These are phyloP conservation scores for Ariolimax columbianus DNA, from an alignment of 2,888 invertebrate genomes.

Conservation along the genomic window DNA sequence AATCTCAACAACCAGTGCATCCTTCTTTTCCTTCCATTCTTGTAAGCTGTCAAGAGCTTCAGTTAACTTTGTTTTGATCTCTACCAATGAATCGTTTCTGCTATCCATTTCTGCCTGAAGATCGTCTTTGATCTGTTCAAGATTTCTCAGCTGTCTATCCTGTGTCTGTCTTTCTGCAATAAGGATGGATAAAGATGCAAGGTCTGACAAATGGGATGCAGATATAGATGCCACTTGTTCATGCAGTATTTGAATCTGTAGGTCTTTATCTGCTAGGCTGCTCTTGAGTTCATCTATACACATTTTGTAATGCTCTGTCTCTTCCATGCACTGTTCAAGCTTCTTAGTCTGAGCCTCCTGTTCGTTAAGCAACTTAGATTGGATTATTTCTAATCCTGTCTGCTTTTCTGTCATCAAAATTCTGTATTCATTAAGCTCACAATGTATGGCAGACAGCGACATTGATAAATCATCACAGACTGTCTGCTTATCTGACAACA, in stretches of 20 bases:
- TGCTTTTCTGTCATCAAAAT: not conserved
- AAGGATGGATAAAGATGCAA: conserved; percentile 2
- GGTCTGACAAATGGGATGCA: conserved; percentile 20
- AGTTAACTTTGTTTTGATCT: not conserved
- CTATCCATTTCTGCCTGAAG: conserved; percentile 4
- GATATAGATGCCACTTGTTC: conserved; percentile 22
- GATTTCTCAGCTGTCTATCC: conserved; percentile 11
- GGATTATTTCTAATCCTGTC: not conserved
- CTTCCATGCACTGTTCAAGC: conserved; percentile 1
- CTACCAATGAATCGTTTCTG: conserved; percentile 12
- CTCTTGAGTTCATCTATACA: conserved; percentile 13
- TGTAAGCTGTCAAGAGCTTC: conserved; percentile 24
- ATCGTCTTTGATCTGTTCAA: conserved; percentile 9
- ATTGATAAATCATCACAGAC: conserved; percentile 1
- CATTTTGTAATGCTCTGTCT: conserved; percentile 10
- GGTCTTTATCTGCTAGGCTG: conserved; percentile 1
- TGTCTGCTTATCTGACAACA: conserved; percentile 15
- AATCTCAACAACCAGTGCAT: conserved; percentile 7
- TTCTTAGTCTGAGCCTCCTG: not conserved
- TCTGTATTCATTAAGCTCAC: conserved; percentile 24
- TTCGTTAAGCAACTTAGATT: not conserved
- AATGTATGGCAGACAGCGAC: not conserved
- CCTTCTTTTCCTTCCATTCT: conserved; percentile 12
- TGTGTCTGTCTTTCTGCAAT: not conserved
- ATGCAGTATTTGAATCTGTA: conserved; percentile 28